Base-by-base conservation (phyloP, 2,113 vertebrate species). In the Myrmophylax atrothorax region DNA sequence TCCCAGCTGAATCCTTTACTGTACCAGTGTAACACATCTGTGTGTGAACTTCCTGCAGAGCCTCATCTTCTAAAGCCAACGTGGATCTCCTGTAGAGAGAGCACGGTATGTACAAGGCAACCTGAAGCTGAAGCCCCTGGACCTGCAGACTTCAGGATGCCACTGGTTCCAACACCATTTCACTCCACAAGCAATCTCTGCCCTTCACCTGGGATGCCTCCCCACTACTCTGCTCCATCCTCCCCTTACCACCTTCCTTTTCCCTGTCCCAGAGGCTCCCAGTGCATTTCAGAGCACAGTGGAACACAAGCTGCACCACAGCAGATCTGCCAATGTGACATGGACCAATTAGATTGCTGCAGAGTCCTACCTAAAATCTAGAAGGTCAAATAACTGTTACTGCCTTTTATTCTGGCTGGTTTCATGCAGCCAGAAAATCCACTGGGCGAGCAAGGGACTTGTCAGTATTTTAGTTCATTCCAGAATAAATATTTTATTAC, bases 401-500 rank as follows among this genome's bases (percentile, higher is more conserved):
- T 81, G 63, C 26, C 14, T 62, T 89, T 85, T 42, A 90, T 80
- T 38, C 59, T 86, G 37, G 9, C 28, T 86, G 23, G 63, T 22
- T 84, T 25, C 18, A 72, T 2, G 4, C 17, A 83, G 58, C 47
- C 55, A 77, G 79, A 78, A 84, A 87, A 62, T 46, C 28, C 50
- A 83, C 0, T n/a, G 56, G 52, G 26, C 35, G 55, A 59, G 60
- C 66, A 76, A 60, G 3, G 3, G 50, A 66, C 14, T 62, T 29
- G 15, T 49, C 44, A 76, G 40, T 16, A 28, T 18, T 37, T 37
- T 46, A 22, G 26, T 42, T 7, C 9, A 72, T 46, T 75, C 11
- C 28, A 62, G 19, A 76, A 90, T 88, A 96, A 94, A 37, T 83
- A 86, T 76, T 93, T 94, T 76, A 81, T 62, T 64, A 50, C 44